Conservation (phyloP, 2,797 vertebrate species). For the Syncerus caffer region DNA sequence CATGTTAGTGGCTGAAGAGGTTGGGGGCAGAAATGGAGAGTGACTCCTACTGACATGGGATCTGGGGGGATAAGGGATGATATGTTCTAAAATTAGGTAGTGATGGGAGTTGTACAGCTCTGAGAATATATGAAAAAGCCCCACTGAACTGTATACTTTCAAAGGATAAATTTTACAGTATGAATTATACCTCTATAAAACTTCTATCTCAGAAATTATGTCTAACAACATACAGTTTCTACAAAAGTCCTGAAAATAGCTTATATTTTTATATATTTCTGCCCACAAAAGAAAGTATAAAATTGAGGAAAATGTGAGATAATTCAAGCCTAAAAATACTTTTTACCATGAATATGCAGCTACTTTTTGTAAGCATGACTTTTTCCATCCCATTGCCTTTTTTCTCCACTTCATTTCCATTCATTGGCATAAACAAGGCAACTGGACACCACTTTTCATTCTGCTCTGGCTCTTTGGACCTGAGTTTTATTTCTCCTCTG, state of each 20-base stretch:
- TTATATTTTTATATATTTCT: slow-evolving; percentile 41
- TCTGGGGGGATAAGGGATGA: neutral
- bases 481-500: neutral
- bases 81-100: neutral
- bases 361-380: neutral
- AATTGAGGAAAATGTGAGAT: neutral
- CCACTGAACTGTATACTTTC: neutral
- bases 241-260: neutral
- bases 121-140: neutral
- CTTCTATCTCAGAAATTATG: neutral
- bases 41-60: neutral
- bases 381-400: neutral
- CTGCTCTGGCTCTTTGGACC: neutral
- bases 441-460: neutral
- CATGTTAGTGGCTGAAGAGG: neutral
- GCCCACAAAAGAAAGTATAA: neutral
- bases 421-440: neutral
- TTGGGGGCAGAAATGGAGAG: neutral
- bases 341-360: neutral
- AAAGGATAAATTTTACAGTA: neutral
- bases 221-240: neutral
- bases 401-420: neutral
- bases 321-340: neutral
- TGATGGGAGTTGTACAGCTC: neutral
- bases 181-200: neutral